Base-by-base conservation (phyloP, 2,888 invertebrate genomes). In the Dascillus cervinus region DNA sequence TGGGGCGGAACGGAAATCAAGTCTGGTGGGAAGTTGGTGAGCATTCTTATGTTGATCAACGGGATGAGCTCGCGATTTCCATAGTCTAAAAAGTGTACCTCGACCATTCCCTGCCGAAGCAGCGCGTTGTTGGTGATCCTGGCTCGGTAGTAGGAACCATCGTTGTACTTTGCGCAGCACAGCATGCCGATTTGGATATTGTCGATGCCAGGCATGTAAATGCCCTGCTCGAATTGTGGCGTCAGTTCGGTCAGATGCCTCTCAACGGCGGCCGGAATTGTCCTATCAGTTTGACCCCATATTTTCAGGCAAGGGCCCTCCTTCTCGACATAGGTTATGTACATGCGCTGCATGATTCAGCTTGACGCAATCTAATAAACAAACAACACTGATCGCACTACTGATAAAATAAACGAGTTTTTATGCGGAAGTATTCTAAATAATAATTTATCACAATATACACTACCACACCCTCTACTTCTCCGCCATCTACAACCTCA, bases 291-390 rank as follows among this genome's bases (percentile, higher is more conserved):
- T 60, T 85, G 85, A 13, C 82, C 85, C 68, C 77, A 81, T 53
- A 86, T 67, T 65, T 75, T 79, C 37, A 86, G 62, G 54, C 79
- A 78, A 34, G 75, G 73, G 14, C 79, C 77, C 38, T 79, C 77
- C 28, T 73, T 72, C 52, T 82, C 82, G 41, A 84, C 71, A 64
- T 76, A 73, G 39, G 82, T 82, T 50, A 81, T 72, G 34, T 54
- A 62, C 26, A 60, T 38, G n/a, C n/a, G n/a, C n/a, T n/a, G n/a
- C n/a, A n/a, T n/a, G n/a, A n/a, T n/a, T n/a, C n/a, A n/a, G n/a
- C n/a, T n/a, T n/a, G n/a, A n/a, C n/a, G n/a, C n/a, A n/a, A n/a
- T n/a, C n/a, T n/a, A n/a, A n/a, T n/a, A n/a, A n/a, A n/a, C n/a
- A n/a, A n/a, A n/a, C n/a, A n/a, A n/a, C n/a, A n/a, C n/a, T n/a